Percentiles rank a stretch among this genome's conserved stretches.
Evolutionary conservation across 2,888 invertebrate species (phyloP).

Genomic region (Cheilosia impressa): DNA sequence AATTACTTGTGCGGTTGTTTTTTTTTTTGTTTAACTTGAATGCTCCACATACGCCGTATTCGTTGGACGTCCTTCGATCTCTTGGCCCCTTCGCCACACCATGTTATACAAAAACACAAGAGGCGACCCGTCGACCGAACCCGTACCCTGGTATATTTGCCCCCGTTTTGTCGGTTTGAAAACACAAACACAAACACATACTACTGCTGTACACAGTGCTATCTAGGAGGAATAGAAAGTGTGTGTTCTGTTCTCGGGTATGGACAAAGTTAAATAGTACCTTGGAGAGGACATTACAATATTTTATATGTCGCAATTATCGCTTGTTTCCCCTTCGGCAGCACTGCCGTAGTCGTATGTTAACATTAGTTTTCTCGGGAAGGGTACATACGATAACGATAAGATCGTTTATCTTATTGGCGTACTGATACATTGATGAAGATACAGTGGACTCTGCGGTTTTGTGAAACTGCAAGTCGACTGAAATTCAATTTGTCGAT

Average conservation of each 20-base stretch:
- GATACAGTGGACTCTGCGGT: slow-evolving; percentile 9
- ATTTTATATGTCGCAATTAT: slow-evolving; percentile 71
- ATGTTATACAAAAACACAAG: slow-evolving; percentile 19
- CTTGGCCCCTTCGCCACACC: slow-evolving; percentile 16
- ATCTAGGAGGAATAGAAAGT: slow-evolving; percentile 26
- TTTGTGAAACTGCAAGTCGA: slow-evolving; percentile 4
- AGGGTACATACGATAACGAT: slow-evolving; percentile 46
- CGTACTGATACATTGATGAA: slow-evolving; percentile 12
- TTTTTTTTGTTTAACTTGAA: slow-evolving; percentile 3
- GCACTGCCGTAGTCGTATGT: slow-evolving; percentile 7
- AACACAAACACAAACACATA: slow-evolving; percentile 4
- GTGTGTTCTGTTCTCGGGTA: slow-evolving; percentile 23
- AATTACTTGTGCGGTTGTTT: slow-evolving; percentile 37
- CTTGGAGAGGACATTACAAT: slow-evolving; percentile 68
- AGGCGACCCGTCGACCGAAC: slow-evolving; percentile 47
- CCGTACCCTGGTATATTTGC: slow-evolving; percentile 39
- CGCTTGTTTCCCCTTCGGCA: slow-evolving; percentile 53
- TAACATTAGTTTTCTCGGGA: slow-evolving; percentile 28
- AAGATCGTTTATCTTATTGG: slow-evolving; percentile 63
- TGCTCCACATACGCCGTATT: slow-evolving; percentile 23
- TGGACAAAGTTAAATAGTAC: slow-evolving; percentile 58
- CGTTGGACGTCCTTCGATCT: slow-evolving; percentile 25
- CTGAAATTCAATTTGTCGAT: slow-evolving; percentile 26
- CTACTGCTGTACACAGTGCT: not conserved
- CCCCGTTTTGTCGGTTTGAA: slow-evolving; percentile 54